These are phyloP conservation scores for Gallinago jamesoni DNA, from an alignment of 2,113 vertebrate genomes.

Conservation along the genomic window DNA sequence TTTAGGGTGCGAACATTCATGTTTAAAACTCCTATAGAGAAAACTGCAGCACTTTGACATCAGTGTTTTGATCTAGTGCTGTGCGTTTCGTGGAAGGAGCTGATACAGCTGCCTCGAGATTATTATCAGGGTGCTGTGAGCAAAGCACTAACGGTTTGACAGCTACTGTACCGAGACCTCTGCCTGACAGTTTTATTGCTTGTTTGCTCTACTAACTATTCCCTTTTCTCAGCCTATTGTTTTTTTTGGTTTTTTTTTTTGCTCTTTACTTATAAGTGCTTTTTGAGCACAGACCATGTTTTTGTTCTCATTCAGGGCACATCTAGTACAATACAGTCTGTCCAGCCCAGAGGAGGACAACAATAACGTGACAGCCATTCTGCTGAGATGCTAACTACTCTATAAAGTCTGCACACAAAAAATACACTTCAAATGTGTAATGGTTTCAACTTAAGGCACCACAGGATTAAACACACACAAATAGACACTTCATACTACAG, in stretches of 20 bases:
- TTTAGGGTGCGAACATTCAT: neutral
- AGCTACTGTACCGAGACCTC: neutral
- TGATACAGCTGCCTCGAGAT: neutral
- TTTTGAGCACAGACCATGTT: neutral
- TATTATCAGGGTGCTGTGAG: neutral
- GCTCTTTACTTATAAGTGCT: neutral
- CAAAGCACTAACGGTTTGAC: neutral
- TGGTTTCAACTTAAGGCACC: neutral
- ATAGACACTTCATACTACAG: neutral
- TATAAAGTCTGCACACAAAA: neutral
- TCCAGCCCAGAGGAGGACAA: neutral
- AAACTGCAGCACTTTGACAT: neutral
- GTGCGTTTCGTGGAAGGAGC: neutral
- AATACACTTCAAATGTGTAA: neutral
- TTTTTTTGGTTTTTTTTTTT: neutral
- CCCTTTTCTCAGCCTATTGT: neutral
- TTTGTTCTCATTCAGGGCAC: neutral
- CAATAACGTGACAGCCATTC: neutral
- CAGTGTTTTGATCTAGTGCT: neutral
- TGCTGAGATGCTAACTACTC: neutral
- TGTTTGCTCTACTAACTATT: neutral
- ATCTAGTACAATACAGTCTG: neutral
- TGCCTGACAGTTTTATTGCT: neutral
- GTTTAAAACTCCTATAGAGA: neutral
- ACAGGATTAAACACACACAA: neutral